phyloP scores from a whole-genome alignment of 2,888 invertebrate species.

The Drosophila paranaensis region DNA sequence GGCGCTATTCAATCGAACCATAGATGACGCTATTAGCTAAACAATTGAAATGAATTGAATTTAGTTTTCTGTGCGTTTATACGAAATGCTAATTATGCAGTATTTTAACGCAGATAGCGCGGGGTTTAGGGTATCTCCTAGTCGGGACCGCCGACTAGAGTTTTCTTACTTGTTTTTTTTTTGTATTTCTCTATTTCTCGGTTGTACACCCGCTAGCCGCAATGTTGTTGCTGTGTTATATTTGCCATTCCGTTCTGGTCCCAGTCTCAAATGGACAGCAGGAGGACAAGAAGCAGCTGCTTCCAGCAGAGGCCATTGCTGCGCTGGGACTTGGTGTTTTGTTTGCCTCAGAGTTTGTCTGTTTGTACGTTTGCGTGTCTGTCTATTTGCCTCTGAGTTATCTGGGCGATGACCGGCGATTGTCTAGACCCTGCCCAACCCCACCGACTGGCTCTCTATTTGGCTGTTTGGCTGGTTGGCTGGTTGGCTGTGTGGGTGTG shows the following conservation, averaged over 20 bases:
- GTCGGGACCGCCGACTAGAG: too few species aligned
- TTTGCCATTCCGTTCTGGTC: conserved; percentile 27
- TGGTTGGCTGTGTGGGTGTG: not conserved
- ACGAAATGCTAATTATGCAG: too few species aligned
- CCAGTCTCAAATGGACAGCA: conserved; percentile 4
- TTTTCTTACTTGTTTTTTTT: too few species aligned
- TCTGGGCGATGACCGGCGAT: conserved; percentile 69
- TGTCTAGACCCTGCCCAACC: conserved; percentile 49
- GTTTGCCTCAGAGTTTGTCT: conserved; percentile 40
- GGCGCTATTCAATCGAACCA: too few species aligned
- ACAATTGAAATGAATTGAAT: too few species aligned
- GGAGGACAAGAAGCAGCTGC: conserved; percentile 7
- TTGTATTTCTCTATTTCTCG: conserved; percentile 26
- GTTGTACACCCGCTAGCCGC: conserved; percentile 43
- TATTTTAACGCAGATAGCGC: too few species aligned
- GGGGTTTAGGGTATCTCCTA: too few species aligned
- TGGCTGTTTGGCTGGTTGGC: not conserved
- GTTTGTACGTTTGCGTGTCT: conserved; percentile 23
- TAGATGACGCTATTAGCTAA: too few species aligned
- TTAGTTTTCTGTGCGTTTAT: too few species aligned
- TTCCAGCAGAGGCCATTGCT: conserved; percentile 39
- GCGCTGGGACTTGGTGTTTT: conserved; percentile 47
- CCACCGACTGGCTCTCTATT: not conserved
- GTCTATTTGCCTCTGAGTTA: conserved; percentile 54
- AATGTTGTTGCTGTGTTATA: conserved; percentile 66